These are phyloP conservation scores for Chlorodrepanis virens DNA, from an alignment of 2,113 vertebrate genomes.

Conservation along the genomic window DNA sequence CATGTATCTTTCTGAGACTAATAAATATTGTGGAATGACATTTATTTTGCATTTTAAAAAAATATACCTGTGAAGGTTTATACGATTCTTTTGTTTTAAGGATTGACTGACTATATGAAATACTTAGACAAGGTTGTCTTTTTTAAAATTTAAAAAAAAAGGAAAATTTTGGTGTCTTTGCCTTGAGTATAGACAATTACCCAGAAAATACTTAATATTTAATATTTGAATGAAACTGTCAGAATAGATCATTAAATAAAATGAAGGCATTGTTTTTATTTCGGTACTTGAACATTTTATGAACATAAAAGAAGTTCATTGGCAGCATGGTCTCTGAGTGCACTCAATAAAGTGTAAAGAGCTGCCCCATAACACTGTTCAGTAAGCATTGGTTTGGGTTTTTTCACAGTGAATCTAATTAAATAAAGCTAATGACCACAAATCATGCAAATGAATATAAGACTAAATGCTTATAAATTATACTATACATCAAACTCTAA, in stretches of 20 bases:
- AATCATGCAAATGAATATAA: background rate
- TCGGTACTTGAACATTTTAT: background rate
- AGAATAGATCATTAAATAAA: background rate
- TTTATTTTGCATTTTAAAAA: background rate
- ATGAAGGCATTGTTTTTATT: background rate
- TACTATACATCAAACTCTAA: background rate
- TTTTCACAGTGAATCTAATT: background rate
- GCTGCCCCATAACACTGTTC: background rate
- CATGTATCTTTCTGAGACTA: background rate
- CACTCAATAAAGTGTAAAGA: background rate
- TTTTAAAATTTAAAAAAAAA: background rate
- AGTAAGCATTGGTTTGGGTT: fast-evolving
- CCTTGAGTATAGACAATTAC: background rate
- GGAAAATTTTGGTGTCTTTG: background rate
- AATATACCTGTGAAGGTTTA: background rate
- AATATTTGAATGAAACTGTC: background rate
- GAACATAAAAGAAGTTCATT: background rate
- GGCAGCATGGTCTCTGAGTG: background rate
- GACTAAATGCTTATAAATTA: background rate
- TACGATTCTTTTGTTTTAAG: background rate
- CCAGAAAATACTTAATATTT: background rate
- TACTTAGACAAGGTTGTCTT: background rate
- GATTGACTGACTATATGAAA: background rate
- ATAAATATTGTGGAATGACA: background rate
- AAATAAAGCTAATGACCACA: background rate